A percentile compares a stretch with the other conserved stretches of the same genome.
phyloP scores from a whole-genome alignment of 2,113 vertebrate species.

The Dromas ardeola region DNA sequence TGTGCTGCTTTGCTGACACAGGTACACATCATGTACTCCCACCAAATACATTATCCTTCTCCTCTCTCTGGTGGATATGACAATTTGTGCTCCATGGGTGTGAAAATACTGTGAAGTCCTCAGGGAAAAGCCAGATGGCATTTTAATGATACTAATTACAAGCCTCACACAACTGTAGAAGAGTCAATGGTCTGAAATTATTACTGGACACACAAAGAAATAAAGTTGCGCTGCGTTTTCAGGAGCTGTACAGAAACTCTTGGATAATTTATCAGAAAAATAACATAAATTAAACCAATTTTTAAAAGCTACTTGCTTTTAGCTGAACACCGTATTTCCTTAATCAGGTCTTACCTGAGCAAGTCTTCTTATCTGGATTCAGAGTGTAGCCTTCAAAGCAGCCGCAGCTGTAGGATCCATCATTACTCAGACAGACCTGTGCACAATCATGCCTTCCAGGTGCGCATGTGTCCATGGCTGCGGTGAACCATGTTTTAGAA shows the following conservation, averaged over 20 bases:
- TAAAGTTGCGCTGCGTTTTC: background rate
- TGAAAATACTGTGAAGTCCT: background rate
- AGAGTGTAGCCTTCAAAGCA: constrained; percentile 83
- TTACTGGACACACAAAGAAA: background rate
- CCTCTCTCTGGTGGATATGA: background rate
- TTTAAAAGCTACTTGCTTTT: background rate
- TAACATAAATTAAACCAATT: background rate
- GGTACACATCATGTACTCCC: background rate
- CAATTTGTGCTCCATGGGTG: background rate
- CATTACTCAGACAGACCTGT: constrained; percentile 83
- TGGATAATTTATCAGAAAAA: background rate
- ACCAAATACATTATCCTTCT: background rate
- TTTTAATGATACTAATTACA: background rate
- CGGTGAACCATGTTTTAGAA: background rate
- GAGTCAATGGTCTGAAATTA: background rate
- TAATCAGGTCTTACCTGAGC: constrained; percentile 59
- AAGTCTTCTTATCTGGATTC: constrained; percentile 87
- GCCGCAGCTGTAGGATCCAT: constrained; percentile 82
- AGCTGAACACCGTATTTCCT: background rate
- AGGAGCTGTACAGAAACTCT: background rate
- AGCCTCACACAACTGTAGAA: background rate
- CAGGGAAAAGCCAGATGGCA: background rate
- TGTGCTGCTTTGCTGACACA: background rate
- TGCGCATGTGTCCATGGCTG: constrained; percentile 76
- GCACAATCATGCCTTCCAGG: constrained; percentile 84